phyloP scores from a whole-genome alignment of 1,140 invertebrate genomes.

The Scaptodrosophila lebanonensis region DNA sequence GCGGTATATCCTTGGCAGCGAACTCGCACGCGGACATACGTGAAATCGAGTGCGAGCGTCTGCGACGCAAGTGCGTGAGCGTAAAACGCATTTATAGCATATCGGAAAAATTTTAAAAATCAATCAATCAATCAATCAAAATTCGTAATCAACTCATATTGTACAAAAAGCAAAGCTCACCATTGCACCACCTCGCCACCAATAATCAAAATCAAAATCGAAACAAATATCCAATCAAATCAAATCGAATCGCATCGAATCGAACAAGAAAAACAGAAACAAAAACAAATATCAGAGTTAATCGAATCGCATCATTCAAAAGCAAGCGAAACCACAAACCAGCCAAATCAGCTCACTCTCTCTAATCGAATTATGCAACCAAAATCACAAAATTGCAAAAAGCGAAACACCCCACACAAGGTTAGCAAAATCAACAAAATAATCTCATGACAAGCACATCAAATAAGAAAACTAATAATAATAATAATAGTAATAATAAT shows the following conservation, averaged over 20 bases:
- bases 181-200: constrained; percentile 26
- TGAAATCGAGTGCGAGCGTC: constrained; percentile 73
- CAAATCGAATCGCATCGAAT: constrained; percentile 10
- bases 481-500: too few species aligned
- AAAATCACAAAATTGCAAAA: constrained; percentile 71
- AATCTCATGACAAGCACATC: constrained; percentile 1
- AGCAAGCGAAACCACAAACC: constrained; percentile 9
- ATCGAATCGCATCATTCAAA: constrained; percentile 31
- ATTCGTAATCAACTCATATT: constrained; percentile 28
- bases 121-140: constrained; percentile 23
- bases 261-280: constrained; percentile 22
- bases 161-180: constrained; percentile 42
- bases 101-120: constrained; percentile 72
- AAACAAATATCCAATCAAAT: constrained; percentile 8
- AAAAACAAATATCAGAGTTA: constrained; percentile 27
- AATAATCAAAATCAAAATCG: constrained; percentile 21
- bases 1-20: constrained; percentile 17
- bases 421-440: constrained; percentile 52
- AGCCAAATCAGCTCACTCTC: constrained; percentile 29
- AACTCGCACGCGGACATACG: constrained; percentile 69
- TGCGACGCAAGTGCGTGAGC: constrained; percentile 75
- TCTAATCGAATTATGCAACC: constrained; percentile 54
- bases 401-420: constrained; percentile 67
- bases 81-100: constrained; percentile 77
- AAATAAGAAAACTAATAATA: constrained; percentile 9